Percentiles rank a stretch among this genome's conserved stretches.
These are phyloP conservation scores for Hirudinaria manillensis DNA, from an alignment of 2,888 invertebrate species.

Conservation along the genomic window DNA sequence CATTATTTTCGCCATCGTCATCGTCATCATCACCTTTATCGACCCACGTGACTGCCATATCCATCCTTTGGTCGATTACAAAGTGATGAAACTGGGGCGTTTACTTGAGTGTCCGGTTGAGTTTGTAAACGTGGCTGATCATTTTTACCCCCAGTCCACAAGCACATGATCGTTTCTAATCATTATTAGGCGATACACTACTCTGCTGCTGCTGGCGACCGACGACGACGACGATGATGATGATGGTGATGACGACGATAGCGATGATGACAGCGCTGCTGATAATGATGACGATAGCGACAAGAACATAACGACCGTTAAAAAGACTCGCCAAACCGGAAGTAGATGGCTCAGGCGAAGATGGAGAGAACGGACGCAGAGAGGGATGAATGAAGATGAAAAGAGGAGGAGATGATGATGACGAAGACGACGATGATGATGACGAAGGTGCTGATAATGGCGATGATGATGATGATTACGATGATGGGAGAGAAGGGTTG, in stretches of 20 bases:
- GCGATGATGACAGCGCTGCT: neutral
- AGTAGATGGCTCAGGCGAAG: slow-evolving; percentile 7
- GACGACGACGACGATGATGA: neutral
- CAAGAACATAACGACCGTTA: too few species aligned
- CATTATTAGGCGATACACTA: too few species aligned
- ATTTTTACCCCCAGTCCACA: too few species aligned
- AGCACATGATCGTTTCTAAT: too few species aligned
- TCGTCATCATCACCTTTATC: neutral
- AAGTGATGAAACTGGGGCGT: too few species aligned
- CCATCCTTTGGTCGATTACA: too few species aligned
- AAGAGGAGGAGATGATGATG: slow-evolving; percentile 12
- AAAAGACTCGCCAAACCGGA: slow-evolving; percentile 1
- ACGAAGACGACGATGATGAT: slow-evolving; percentile 13
- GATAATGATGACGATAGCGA: neutral
- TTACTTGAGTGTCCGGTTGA: too few species aligned
- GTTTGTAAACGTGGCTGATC: too few species aligned
- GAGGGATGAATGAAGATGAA: neutral
- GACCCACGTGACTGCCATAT: neutral
- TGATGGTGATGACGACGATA: neutral
- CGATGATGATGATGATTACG: slow-evolving; percentile 28
- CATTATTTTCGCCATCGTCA: neutral
- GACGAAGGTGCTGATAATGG: slow-evolving; percentile 17
- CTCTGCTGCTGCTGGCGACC: neutral
- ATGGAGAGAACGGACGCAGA: slow-evolving; percentile 6
- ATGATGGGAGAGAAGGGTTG: neutral